Conservation (phyloP, 2,113 vertebrate species). For the Sturnus vulgaris region DNA sequence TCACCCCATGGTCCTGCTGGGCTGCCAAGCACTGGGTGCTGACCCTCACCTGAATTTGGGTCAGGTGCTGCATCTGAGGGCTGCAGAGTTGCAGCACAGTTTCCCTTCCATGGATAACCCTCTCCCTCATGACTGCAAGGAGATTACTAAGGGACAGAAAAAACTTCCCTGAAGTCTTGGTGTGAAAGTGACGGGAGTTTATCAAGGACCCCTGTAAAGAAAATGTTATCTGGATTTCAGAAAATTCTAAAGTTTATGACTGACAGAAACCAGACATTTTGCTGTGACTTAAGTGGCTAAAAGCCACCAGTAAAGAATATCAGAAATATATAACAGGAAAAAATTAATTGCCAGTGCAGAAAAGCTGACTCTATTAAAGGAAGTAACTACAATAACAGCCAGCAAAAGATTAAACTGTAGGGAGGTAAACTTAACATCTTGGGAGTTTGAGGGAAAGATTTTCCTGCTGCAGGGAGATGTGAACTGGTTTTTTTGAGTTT, state of each 20-base stretch:
- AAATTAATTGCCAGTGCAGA: background rate
- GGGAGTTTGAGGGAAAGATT: background rate
- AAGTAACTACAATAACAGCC: background rate
- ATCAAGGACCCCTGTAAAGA: rapidly evolving
- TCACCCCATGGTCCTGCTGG: background rate
- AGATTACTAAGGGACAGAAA: background rate
- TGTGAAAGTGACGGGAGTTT: background rate
- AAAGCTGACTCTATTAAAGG: background rate
- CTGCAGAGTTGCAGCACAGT: background rate
- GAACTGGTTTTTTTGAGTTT: background rate
- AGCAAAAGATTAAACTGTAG: background rate
- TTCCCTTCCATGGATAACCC: background rate
- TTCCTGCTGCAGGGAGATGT: background rate
- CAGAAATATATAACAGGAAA: background rate
- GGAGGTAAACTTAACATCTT: background rate
- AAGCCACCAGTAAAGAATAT: background rate
- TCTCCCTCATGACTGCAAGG: background rate
- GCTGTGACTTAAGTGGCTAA: background rate
- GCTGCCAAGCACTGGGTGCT: background rate
- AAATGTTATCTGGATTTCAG: background rate
- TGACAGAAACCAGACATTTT: background rate
- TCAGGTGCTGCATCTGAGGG: background rate
- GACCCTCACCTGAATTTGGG: background rate
- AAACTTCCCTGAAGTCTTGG: background rate
- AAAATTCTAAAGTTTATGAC: background rate